phyloP scores from a whole-genome alignment of 2,797 vertebrate species.

The Yasuhikotakia modesta region DNA sequence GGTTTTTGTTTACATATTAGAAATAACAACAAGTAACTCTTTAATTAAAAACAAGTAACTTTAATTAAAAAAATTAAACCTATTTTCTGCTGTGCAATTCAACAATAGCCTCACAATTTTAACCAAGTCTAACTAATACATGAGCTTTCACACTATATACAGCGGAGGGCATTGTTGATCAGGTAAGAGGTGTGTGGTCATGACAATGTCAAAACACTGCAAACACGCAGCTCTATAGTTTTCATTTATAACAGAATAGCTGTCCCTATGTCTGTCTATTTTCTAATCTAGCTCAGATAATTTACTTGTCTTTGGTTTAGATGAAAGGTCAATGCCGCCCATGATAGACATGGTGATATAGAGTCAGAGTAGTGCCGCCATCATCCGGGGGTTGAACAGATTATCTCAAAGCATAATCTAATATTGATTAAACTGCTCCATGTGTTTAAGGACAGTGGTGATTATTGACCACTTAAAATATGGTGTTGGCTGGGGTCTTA shows the following conservation, averaged over 20 bases:
- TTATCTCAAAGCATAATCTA: neutral
- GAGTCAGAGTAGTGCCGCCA: neutral
- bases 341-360: neutral
- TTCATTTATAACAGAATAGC: neutral
- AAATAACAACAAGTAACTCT: too few species aligned
- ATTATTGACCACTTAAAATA: neutral
- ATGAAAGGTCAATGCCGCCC: neutral
- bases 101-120: neutral
- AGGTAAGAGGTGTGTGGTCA: neutral
- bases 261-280: neutral
- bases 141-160: neutral
- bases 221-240: neutral
- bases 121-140: neutral
- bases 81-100: conserved; percentile 4
- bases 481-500: too few species aligned
- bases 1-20: too few species aligned
- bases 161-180: neutral
- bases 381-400: neutral
- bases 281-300: neutral
- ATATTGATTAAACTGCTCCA: neutral
- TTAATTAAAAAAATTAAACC: too few species aligned
- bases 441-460: neutral
- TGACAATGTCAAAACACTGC: neutral
- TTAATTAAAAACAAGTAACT: too few species aligned
- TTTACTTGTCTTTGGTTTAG: neutral